Conservation (phyloP, 2,888 invertebrate genomes). For the Nyleta sp. region DNA sequence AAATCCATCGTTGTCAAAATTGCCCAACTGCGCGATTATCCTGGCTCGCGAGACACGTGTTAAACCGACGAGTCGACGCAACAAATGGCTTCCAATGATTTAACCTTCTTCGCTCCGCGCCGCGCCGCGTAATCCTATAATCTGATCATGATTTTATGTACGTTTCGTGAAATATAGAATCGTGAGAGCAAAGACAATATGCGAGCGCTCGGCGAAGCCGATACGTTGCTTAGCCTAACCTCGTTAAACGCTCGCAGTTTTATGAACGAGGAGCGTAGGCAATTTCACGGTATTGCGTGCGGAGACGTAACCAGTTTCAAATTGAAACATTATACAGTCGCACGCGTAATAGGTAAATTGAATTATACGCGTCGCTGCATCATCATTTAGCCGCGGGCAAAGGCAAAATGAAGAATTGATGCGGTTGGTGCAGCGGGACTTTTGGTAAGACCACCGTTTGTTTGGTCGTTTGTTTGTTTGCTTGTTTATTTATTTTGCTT, state of each 20-base stretch:
- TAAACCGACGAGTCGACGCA: constrained; percentile 14
- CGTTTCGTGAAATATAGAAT: constrained; percentile 54
- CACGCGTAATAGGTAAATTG: constrained; percentile 45
- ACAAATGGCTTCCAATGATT: constrained; percentile 37
- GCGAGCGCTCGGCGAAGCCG: constrained; percentile 11
- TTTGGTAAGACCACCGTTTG: constrained; percentile 17
- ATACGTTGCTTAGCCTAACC: constrained; percentile 16
- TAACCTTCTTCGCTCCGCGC: constrained; percentile 10
- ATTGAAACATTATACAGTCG: constrained; percentile 42
- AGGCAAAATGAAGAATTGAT: constrained; percentile 33
- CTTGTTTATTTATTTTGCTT: constrained; percentile 26
- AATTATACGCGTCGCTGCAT: constrained; percentile 41
- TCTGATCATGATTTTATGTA: constrained; percentile 45
- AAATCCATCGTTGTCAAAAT: constrained; percentile 52
- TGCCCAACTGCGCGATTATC: constrained; percentile 19
- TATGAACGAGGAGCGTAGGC: constrained; percentile 3
- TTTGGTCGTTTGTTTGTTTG: constrained; percentile 39
- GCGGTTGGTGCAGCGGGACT: constrained; percentile 27
- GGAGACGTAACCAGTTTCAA: constrained; percentile 26
- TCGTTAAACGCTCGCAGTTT: constrained; percentile 35
- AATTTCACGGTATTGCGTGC: constrained; percentile 36
- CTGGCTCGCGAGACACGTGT: constrained; percentile 35
- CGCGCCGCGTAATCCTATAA: constrained; percentile 33
- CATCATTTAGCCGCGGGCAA: constrained; percentile 26
- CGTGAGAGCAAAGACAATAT: constrained; percentile 56